A percentile compares a stretch with the other conserved stretches of the same genome.
Evolutionary conservation across 2,797 vertebrate genomes (phyloP).

Genomic region (Margarornis squamiger): DNA sequence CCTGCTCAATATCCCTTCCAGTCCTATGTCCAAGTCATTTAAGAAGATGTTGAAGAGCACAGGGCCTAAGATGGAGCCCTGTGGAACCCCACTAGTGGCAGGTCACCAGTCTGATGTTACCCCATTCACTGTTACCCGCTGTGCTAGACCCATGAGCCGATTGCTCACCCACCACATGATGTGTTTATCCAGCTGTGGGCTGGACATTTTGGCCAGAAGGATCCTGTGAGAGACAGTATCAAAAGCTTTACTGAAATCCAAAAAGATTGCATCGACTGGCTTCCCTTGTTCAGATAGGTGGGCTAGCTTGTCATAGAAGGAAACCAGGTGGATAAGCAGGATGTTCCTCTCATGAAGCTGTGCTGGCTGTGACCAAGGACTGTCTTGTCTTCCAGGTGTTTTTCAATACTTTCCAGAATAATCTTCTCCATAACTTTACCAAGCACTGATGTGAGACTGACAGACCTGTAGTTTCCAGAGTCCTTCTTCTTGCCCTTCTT

Average conservation of each 20-base stretch:
- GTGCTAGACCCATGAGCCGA: background rate
- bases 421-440: background rate
- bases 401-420: background rate
- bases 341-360: background rate
- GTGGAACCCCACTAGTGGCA: background rate
- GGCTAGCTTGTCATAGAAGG: background rate
- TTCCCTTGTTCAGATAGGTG: background rate
- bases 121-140: background rate
- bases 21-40: background rate
- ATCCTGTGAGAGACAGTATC: background rate
- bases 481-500: background rate
- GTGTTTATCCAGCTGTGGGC: background rate
- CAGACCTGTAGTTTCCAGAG: background rate
- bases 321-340: background rate
- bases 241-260: background rate
- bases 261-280: background rate
- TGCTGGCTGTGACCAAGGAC: background rate
- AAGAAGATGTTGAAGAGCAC: background rate
- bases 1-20: background rate
- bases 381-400: background rate
- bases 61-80: background rate
- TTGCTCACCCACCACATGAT: background rate
- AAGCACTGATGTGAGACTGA: background rate
- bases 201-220: background rate
- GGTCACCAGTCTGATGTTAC: background rate